Evolutionary conservation across 2,797 vertebrate genomes (phyloP).

Genomic region (Eulemur albifrons): DNA sequence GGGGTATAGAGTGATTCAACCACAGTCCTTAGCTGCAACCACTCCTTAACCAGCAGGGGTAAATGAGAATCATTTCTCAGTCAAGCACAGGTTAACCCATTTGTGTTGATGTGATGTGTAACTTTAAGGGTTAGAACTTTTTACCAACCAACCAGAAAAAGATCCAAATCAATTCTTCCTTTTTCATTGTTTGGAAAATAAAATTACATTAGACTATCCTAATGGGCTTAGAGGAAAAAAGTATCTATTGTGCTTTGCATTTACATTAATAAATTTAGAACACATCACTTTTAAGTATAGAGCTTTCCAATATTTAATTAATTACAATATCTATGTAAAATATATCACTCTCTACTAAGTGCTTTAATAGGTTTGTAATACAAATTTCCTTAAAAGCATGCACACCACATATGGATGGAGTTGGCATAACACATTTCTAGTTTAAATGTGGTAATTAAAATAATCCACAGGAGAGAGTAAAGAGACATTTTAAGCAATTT

Average conservation of each 20-base stretch:
- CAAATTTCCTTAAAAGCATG: background rate
- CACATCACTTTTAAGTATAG: background rate
- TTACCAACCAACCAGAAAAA: background rate
- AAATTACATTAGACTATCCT: background rate
- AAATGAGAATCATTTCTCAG: background rate
- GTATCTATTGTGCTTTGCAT: background rate
- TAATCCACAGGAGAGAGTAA: background rate
- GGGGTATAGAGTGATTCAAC: background rate
- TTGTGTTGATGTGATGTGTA: background rate
- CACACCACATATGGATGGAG: background rate
- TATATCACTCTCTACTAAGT: background rate
- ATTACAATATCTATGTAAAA: background rate
- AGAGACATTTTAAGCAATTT: background rate
- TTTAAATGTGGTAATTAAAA: conserved; percentile 15
- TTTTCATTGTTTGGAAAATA: conserved; percentile 23
- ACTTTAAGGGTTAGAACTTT: conserved; percentile 23
- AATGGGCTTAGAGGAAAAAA: background rate
- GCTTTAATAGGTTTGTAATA: background rate
- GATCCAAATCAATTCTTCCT: background rate
- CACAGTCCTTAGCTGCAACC: background rate
- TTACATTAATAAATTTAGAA: conserved; percentile 2
- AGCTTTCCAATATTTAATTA: conserved; percentile 11
- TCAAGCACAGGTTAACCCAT: background rate
- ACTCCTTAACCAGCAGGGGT: background rate
- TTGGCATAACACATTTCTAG: background rate